Evolutionary conservation across 2,797 vertebrate species (phyloP).

Genomic region (Bryconaethiops microstoma): DNA sequence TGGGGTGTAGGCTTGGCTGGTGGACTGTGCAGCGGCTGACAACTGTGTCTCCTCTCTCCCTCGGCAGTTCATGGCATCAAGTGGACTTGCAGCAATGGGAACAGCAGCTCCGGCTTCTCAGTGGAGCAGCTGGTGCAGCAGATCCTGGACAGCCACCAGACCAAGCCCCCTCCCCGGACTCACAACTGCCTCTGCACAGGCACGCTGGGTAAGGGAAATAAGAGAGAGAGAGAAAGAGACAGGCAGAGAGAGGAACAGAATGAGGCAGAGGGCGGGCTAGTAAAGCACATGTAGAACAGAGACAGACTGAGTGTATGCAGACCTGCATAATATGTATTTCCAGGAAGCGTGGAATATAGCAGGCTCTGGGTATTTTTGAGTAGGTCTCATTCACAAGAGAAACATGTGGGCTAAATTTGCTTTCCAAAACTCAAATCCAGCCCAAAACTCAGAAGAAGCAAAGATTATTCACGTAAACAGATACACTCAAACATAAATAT

Average conservation of each 20-base stretch:
- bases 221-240: slow-evolving; percentile 47
- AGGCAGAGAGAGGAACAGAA: slow-evolving; percentile 1
- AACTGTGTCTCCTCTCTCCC: slow-evolving; percentile 80
- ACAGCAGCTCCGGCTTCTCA: slow-evolving; percentile 99
- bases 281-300: background rate
- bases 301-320: background rate
- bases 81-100: slow-evolving; percentile 99
- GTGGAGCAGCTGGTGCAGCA: slow-evolving; percentile 99
- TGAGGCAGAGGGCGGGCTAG: background rate
- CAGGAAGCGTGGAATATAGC: background rate
- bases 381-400: slow-evolving; percentile 12
- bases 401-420: background rate
- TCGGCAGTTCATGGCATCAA: slow-evolving; percentile 99
- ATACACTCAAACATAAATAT: background rate
- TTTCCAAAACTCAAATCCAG: too few species aligned
- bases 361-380: slow-evolving; percentile 4
- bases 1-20: slow-evolving; percentile 71
- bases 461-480: background rate
- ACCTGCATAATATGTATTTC: background rate
- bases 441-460: background rate
- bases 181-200: slow-evolving; percentile 99
- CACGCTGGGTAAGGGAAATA: slow-evolving; percentile 91
- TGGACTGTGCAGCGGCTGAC: slow-evolving; percentile 72
- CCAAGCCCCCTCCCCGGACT: slow-evolving; percentile 98
- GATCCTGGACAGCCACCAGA: slow-evolving; percentile 99